Conservation (phyloP, 1,140 invertebrate genomes). For the Zaprionus capensis region DNA sequence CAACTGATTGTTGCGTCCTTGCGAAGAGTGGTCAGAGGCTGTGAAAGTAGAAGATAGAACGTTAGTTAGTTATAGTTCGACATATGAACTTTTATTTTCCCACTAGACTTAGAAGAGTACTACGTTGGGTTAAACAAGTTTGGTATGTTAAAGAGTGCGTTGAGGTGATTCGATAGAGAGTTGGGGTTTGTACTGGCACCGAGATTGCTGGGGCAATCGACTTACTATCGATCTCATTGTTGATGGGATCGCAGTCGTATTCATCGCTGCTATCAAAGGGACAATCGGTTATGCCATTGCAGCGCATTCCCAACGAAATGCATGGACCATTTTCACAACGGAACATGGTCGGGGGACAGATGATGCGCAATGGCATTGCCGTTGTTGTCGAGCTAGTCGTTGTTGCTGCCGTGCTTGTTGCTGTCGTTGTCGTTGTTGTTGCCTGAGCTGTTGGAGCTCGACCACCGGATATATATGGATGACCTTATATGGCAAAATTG, state of each 20-base stretch:
- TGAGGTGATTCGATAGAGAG: slow-evolving; percentile 10
- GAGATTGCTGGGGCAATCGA: slow-evolving; percentile 31
- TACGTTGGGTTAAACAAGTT: slow-evolving; percentile 18
- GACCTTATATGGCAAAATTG: slow-evolving; percentile 50
- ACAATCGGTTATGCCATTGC: slow-evolving; percentile 88
- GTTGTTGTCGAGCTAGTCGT: slow-evolving; percentile 18
- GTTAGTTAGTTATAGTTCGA: not conserved
- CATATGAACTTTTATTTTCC: not conserved
- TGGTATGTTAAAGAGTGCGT: slow-evolving; percentile 6
- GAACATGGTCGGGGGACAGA: slow-evolving; percentile 84
- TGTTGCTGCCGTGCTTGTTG: slow-evolving; percentile 4
- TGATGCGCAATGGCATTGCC: slow-evolving; percentile 45
- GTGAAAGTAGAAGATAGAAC: not conserved
- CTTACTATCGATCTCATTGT: slow-evolving; percentile 82
- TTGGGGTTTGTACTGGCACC: slow-evolving; percentile 35
- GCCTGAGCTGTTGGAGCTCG: slow-evolving; percentile 12
- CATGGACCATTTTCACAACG: slow-evolving; percentile 89
- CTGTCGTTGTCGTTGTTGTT: slow-evolving; percentile 8
- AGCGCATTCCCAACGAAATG: slow-evolving; percentile 86
- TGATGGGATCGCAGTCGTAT: slow-evolving; percentile 86
- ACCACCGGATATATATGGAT: slow-evolving; percentile 31
- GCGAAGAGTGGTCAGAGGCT: slow-evolving; percentile 19
- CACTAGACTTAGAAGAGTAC: slow-evolving; percentile 30
- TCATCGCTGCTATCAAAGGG: slow-evolving; percentile 88
- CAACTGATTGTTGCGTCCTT: slow-evolving; percentile 48